Base-by-base conservation (phyloP, 1,140 invertebrate species). In the Lycorma delicatula region DNA sequence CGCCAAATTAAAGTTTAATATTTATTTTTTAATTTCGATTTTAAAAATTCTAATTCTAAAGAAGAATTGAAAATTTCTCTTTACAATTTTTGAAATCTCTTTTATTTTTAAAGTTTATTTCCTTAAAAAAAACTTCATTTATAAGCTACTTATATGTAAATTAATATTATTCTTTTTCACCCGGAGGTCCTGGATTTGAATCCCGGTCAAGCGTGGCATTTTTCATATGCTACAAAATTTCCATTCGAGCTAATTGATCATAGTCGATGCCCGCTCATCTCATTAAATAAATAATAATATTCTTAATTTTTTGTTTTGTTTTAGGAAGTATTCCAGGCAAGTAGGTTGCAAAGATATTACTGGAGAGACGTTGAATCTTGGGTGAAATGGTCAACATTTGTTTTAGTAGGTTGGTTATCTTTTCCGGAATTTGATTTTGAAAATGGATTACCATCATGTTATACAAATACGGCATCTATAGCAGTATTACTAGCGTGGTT, bases 401-500 rank as follows among this genome's bases (percentile, higher is more conserved):
- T 22, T 29, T 16, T 53, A 13, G 52, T 48, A n/a, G n/a, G 55
- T 12, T 36, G 46, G 29, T 23, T 56, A 2, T 54, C 51, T 16
- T n/a, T n/a, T n/a, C n/a, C n/a, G n/a, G 36, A 59, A 12, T 36
- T 61, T 1, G 61, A 29, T 44, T 18, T 3, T 44, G 41, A 44
- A 12, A 20, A 16, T 7, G 13, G 23, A 16, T 1, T 18, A 11
- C 41, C 18, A 16, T 20, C 41, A 7, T 20, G 5, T 20, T 44
- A 16, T 18, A 20, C 41, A 18, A 44, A 20, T 44, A 71, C 77
- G 0, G 74, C 79, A 1, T 55, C 77, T 29, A 44, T 44, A 16
- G 66, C 74, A 1, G 68, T 78, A 44, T 66, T 80, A n/a, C 58
- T 79, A 12, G 65, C 72, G 13, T 80, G 78, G 78, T 71, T 73